These are phyloP conservation scores for Lacanobia oleracea DNA, from an alignment of 2,888 invertebrate genomes.

Conservation along the genomic window DNA sequence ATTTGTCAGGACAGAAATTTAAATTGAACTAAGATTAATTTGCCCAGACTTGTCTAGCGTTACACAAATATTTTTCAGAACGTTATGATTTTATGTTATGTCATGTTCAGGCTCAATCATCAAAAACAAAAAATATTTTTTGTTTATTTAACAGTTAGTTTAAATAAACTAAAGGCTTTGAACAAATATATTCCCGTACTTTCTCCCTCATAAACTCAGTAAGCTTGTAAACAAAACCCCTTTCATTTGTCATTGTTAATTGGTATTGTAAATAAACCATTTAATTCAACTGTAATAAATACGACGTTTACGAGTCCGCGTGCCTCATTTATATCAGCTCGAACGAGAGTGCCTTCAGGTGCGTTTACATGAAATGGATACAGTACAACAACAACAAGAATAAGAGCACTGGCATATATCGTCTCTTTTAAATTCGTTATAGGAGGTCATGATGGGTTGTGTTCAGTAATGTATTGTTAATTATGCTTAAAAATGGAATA, in stretches of 20 bases:
- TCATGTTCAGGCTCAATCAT: slow-evolving; percentile 3
- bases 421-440: not conserved
- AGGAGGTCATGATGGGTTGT: not conserved
- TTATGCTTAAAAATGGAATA: not conserved
- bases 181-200: slow-evolving; percentile 7
- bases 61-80: slow-evolving; percentile 8
- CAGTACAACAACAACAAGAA: slow-evolving; percentile 1
- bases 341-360: slow-evolving; percentile 35
- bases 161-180: not conserved
- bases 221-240: slow-evolving; percentile 37
- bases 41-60: slow-evolving; percentile 1
- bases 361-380: slow-evolving; percentile 21
- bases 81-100: slow-evolving; percentile 10
- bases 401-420: not conserved
- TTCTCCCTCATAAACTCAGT: slow-evolving; percentile 45
- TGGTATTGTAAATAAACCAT: slow-evolving; percentile 50
- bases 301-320: slow-evolving; percentile 45
- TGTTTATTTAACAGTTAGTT: too few relatives aligned
- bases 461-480: not conserved
- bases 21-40: slow-evolving; percentile 39
- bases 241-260: slow-evolving; percentile 56
- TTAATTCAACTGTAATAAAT: slow-evolving; percentile 53
- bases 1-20: slow-evolving; percentile 15
- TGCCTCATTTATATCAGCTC: slow-evolving; percentile 38
- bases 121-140: too few relatives aligned